Evolutionary conservation across 2,797 vertebrate genomes (phyloP), one percentile per base, ranked within the genome.

Genomic region (Gallinago stenura): DNA sequence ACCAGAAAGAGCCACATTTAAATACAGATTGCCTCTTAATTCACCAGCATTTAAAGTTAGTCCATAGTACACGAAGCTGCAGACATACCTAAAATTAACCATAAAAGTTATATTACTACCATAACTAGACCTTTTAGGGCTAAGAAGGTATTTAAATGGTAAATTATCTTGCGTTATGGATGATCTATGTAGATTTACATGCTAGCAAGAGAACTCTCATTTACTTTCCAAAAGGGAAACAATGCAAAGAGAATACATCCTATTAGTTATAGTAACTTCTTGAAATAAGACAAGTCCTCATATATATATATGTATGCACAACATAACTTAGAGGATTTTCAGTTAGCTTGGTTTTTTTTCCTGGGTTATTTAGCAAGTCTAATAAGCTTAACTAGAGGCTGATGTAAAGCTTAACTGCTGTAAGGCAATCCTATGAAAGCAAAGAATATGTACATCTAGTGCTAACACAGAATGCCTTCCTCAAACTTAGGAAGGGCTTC

Each of bases 61-160:
- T 41, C 99, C 99, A 33, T 99, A 99, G 91, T 99, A 99, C 66
- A 99, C 98, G 93, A 99, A 97, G 51, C 99, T 99, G 97, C 99
- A 99, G 2, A 98, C 98, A 24, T 98, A 99, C 99, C 99, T 99
- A 94, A 54, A 93, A 93, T 82, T 33, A 94, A 87, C 2, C 86
- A 87, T 12, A 25, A 28, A 86, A 94, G 17, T 41, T 48, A 7
- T 15, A 65, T 66, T 86, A 81, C 26, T 50, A 80, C 62, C 31
- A 21, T n/a, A 54, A 65, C 14, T n/a, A 46, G 24, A n/a, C 51
- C 33, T 35, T 46, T 66, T 25, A 66, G 46, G 28, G 12, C 18
- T 37, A 90, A 73, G 28, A 28, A 68, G 46, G 19, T 28, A 83
- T 31, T 70, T 62, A 16, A 68, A 76, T 66, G 12, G 18, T 73